A percentile compares a stretch with the other conserved stretches of the same genome.
Evolutionary conservation across 2,888 invertebrate species (phyloP).

Genomic region (Lymantria dispar): DNA sequence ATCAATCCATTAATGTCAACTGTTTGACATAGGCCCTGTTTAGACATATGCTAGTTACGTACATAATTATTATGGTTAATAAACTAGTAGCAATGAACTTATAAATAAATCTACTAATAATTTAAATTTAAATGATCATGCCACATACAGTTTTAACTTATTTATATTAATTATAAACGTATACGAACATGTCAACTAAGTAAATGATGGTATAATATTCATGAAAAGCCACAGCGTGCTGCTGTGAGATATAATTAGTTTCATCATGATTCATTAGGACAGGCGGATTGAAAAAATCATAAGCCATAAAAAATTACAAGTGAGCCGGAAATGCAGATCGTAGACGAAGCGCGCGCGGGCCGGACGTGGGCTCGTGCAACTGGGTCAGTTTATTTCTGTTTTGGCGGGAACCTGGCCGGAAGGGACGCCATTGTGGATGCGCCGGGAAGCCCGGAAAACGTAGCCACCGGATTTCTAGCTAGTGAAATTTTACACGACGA

Average conservation of each 20-base stretch:
- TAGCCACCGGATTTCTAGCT: conserved; percentile 75
- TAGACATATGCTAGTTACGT: neutral
- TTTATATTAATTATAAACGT: neutral
- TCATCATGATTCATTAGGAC: conserved; percentile 42
- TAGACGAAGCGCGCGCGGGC: conserved; percentile 57
- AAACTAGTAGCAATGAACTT: neutral
- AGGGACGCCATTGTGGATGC: conserved; percentile 78
- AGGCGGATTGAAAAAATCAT: conserved; percentile 59
- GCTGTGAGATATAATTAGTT: conserved; percentile 40
- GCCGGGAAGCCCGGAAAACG: conserved; percentile 77
- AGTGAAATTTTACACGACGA: conserved; percentile 71
- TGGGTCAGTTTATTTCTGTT: conserved; percentile 81
- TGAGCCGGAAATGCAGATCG: conserved; percentile 78
- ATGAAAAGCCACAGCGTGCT: conserved; percentile 13
- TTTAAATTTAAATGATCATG: neutral
- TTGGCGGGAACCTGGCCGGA: conserved; percentile 82
- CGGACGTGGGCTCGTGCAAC: conserved; percentile 74
- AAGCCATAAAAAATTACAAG: conserved; percentile 76
- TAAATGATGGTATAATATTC: conserved; percentile 14
- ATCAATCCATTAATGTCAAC: too few species aligned
- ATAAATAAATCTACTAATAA: neutral
- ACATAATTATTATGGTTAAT: neutral
- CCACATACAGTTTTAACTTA: neutral
- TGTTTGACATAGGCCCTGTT: too few species aligned
- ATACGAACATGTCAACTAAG: conserved; percentile 17